Base-by-base conservation (phyloP, 2,797 vertebrate genomes). In the Acipenser transmontanus region DNA sequence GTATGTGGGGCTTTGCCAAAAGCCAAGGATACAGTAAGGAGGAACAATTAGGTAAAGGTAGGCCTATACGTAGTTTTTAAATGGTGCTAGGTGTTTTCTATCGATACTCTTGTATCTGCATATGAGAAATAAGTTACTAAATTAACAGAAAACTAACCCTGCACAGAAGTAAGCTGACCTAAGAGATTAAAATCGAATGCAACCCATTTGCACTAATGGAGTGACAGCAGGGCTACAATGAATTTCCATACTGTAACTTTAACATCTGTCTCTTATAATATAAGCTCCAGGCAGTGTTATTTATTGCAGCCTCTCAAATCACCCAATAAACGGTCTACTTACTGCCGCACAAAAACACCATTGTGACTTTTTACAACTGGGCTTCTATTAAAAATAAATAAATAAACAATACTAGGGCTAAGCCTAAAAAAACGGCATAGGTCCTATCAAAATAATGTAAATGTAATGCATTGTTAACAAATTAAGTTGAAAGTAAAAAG, bases 201-300 rank as follows among this genome's bases (percentile, higher is more conserved):
- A n/a, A 6, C 54, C 54, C 54, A 57, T 57, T 57, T 13, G 14
- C 7, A n/a, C 54, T 11, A 57, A 57, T 11, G 54, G 9, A 7
- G 54, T n/a, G 11, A 10, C 8, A 17, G 17, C 17, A 57, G 54
- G 12, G 54, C 9, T n/a, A n/a, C 14, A 57, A 57, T 57, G 54
- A 11, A n/a, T 57, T 57, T 57, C 8, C 1, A 3, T 13, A 49
- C 60, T 65, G 17, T 61, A 61, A 57, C 63, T 75, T 70, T 62
- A 66, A 50, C 59, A 71, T 59, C 70, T 73, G 72, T 70, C 63
- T 34, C 51, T 60, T 56, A 63, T 63, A 65, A 4, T 49, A 8
- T 59, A 34, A 34, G 49, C 64, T 69, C 65, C 47, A 68, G 68
- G 69, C 62, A 67, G 7, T 12, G 7, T 62, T n/a, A 34, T 12